Evolutionary conservation across 2,888 invertebrate species (phyloP).

Genomic region (Leptinotarsa haldemani): DNA sequence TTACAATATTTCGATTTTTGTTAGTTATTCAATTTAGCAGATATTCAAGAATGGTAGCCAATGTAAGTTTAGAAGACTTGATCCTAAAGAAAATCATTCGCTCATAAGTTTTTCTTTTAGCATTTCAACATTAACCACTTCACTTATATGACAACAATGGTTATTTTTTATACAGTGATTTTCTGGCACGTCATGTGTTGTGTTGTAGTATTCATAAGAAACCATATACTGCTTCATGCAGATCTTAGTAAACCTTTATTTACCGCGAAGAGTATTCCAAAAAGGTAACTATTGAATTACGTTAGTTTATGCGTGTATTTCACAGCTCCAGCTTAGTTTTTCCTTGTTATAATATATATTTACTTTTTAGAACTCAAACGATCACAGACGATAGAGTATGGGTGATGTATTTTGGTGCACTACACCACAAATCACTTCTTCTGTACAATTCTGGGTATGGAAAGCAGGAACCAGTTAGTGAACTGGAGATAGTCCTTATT

Average conservation of each 20-base stretch:
- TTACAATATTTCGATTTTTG: slow-evolving; percentile 41
- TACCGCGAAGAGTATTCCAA: background rate
- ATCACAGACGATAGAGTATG: slow-evolving; percentile 21
- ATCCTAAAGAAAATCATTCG: background rate
- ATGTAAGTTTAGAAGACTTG: slow-evolving; percentile 37
- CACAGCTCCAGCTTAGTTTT: too few relatives aligned
- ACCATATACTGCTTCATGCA: slow-evolving; percentile 32
- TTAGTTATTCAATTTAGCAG: slow-evolving; percentile 44
- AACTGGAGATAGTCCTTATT: slow-evolving; percentile 49
- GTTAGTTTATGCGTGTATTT: too few relatives aligned
- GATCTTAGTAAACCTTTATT: slow-evolving; percentile 27
- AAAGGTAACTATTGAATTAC: background rate
- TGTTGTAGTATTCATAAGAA: slow-evolving; percentile 46
- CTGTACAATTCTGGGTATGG: slow-evolving; percentile 54
- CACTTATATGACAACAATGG: slow-evolving; percentile 51
- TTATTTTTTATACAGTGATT: slow-evolving; percentile 50
- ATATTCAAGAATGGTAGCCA: slow-evolving; percentile 46
- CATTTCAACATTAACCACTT: slow-evolving; percentile 53
- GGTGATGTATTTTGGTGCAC: slow-evolving; percentile 45
- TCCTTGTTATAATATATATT: background rate
- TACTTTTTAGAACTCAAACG: background rate
- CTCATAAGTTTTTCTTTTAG: slow-evolving; percentile 36
- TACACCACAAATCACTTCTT: slow-evolving; percentile 52
- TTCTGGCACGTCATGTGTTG: slow-evolving; percentile 55
- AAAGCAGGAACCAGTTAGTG: slow-evolving; percentile 44